Conservation (phyloP, 2,888 invertebrate species). For the Dryomyza anilis region DNA sequence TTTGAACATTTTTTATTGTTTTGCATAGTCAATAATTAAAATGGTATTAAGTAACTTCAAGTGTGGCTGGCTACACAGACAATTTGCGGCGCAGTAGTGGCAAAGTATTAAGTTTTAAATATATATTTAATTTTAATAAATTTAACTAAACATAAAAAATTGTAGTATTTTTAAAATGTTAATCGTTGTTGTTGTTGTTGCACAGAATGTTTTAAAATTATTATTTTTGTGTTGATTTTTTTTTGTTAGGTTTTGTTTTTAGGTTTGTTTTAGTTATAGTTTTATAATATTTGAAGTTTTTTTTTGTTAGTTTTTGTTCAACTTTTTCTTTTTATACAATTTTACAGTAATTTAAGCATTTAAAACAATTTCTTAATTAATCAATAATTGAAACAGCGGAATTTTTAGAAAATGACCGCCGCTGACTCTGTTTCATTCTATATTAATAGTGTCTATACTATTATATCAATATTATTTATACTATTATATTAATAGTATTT, state of each 20-base stretch:
- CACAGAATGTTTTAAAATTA: neutral
- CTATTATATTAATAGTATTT: too few relatives aligned
- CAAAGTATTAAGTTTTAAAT: neutral
- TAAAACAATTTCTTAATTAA: conserved; percentile 1
- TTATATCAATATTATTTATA: too few relatives aligned
- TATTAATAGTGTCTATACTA: too few relatives aligned
- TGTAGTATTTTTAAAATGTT: conserved; percentile 16
- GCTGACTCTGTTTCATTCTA: too few relatives aligned
- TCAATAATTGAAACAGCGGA: neutral
- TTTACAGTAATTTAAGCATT: neutral
- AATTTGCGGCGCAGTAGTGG: too few relatives aligned
- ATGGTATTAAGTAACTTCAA: too few relatives aligned
- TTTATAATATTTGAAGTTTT: too few relatives aligned
- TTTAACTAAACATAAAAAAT: conserved; percentile 8
- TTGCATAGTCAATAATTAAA: too few relatives aligned
- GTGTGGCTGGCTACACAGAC: too few relatives aligned
- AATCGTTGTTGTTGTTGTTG: conserved; percentile 26
- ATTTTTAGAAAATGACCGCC: neutral
- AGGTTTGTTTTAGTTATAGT: too few relatives aligned
- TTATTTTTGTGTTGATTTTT: neutral
- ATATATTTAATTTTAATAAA: neutral
- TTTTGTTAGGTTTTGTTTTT: too few relatives aligned
- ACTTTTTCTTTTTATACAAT: neutral
- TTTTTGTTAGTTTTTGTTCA: neutral
- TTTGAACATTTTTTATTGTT: too few relatives aligned